Evolutionary conservation across 1,140 invertebrate genomes (phyloP).

Genomic region (Holcopasites calliopsidis): DNA sequence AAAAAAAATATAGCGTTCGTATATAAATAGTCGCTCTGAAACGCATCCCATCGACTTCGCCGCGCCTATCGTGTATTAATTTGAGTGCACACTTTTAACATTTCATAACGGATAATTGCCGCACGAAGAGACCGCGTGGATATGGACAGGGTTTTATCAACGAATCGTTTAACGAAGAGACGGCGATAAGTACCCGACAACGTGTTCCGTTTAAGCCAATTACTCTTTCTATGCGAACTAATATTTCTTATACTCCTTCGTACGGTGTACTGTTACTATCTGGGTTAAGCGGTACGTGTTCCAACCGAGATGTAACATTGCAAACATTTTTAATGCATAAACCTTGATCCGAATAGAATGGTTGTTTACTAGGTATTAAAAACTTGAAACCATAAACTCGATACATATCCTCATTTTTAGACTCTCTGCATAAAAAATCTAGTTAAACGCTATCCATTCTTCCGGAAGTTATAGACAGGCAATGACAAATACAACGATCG

Average conservation of each 20-base stretch:
- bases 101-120: constrained; percentile 4
- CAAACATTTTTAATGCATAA: constrained; percentile 1
- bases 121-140: constrained; percentile 7
- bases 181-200: constrained; percentile 3
- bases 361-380: not conserved
- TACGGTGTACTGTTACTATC: not conserved
- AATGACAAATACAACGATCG: not conserved
- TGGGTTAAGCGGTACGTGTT: not conserved
- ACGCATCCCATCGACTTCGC: too few relatives aligned
- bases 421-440: too few relatives aligned
- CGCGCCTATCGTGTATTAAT: not conserved
- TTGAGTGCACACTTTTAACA: constrained; percentile 18
- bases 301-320: not conserved
- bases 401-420: too few relatives aligned
- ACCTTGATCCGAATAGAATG: not conserved
- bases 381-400: not conserved
- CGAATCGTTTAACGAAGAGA: not conserved
- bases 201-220: constrained; percentile 38
- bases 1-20: too few relatives aligned
- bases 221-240: constrained; percentile 20
- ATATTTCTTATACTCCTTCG: not conserved
- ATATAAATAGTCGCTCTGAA: too few relatives aligned
- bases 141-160: constrained; percentile 7
- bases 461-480: not conserved
- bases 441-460: not conserved